phyloP scores from a whole-genome alignment of 2,113 vertebrate species.

The Nerophis lumbriciformis region DNA sequence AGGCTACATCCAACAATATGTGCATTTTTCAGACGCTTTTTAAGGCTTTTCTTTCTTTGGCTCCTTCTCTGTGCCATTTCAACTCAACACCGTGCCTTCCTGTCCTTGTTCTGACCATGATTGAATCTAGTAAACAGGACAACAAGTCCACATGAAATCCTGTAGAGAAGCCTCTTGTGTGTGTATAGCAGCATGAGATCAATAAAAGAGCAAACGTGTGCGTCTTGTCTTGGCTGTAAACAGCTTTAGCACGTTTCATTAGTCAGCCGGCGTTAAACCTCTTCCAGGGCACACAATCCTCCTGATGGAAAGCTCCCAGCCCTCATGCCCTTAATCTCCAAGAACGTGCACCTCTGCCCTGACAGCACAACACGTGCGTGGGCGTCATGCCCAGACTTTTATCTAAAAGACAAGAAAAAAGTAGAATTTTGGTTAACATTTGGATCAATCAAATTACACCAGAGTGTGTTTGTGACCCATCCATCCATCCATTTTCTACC shows the following conservation, averaged over 20 bases:
- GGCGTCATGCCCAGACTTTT: too few species aligned
- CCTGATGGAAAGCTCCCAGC: conserved; percentile 54
- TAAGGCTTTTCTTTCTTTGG: conserved; percentile 35
- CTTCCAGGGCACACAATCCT: conserved; percentile 49
- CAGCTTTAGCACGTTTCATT: conserved; percentile 55
- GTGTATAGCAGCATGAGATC: conserved; percentile 69
- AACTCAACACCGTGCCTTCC: conserved; percentile 69
- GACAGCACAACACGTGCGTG: too few species aligned
- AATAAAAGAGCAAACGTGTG: conserved; percentile 53
- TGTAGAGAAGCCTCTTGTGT: conserved; percentile 39
- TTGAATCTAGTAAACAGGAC: conserved; percentile 73
- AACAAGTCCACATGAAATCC: conserved; percentile 45
- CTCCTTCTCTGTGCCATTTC: conserved; percentile 59
- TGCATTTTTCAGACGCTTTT: conserved; percentile 38
- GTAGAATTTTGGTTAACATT: too few species aligned
- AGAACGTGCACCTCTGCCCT: too few species aligned
- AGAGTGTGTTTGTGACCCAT: too few species aligned
- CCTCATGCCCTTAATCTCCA: conserved; percentile 33
- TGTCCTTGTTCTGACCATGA: conserved; percentile 54
- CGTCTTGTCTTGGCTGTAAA: background rate
- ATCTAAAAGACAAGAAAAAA: too few species aligned
- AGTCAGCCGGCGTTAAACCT: conserved; percentile 60
- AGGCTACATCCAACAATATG: conserved; percentile 37
- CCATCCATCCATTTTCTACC: too few species aligned
- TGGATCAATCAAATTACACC: too few species aligned